Evolutionary conservation across 92 coral and sea anemone species (phyloP).

Genomic region (Porites lobata): DNA sequence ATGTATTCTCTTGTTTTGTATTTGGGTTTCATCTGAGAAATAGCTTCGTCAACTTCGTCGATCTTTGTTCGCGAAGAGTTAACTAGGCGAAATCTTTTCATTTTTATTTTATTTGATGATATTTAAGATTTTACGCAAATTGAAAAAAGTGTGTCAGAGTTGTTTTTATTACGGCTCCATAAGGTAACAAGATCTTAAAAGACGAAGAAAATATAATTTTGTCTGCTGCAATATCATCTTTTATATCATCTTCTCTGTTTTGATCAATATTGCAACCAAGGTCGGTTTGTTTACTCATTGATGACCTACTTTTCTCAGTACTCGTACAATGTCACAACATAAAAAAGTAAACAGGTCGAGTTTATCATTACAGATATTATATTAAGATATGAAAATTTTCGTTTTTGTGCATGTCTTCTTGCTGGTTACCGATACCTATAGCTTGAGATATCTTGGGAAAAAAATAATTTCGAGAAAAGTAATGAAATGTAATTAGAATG

Average conservation of each 20-base stretch:
- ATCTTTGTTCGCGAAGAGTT: background rate
- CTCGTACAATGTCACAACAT: background rate
- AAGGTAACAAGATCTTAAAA: background rate
- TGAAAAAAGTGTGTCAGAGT: background rate
- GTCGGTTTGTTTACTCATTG: conserved; percentile 1
- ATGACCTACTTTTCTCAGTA: background rate
- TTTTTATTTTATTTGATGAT: too few species aligned
- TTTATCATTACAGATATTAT: background rate
- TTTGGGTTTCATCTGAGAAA: background rate
- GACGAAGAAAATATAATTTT: background rate
- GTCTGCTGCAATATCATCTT: background rate
- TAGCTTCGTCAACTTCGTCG: background rate
- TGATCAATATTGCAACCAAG: background rate
- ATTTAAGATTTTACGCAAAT: background rate
- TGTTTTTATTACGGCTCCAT: background rate
- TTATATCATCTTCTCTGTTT: background rate
- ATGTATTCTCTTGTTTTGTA: background rate
- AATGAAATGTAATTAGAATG: too few species aligned
- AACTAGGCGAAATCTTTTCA: background rate
- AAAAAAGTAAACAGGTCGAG: background rate
- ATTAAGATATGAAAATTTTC: background rate
- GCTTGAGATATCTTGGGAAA: background rate
- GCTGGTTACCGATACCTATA: background rate
- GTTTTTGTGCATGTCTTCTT: background rate
- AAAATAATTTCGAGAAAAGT: background rate